These are phyloP conservation scores for Aplochiton taeniatus DNA, from an alignment of 2,797 vertebrate genomes.

Conservation along the genomic window DNA sequence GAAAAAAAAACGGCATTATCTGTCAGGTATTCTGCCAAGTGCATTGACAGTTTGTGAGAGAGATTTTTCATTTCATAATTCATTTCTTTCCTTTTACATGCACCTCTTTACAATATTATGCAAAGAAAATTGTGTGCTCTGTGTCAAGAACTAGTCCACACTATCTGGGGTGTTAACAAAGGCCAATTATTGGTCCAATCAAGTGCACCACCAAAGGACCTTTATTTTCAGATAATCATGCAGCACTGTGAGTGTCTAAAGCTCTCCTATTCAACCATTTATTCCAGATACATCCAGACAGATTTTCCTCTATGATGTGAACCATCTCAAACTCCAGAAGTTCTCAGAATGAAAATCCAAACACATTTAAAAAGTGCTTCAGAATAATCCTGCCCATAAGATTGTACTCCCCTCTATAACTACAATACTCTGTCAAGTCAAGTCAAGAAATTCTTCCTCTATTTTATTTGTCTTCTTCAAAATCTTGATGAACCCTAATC, in stretches of 20 bases:
- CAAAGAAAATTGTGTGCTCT: not conserved
- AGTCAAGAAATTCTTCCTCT: too few species aligned
- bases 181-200: slow-evolving; percentile 51
- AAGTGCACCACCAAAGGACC: slow-evolving; percentile 31
- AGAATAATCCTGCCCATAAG: too few species aligned
- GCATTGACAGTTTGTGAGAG: too few species aligned
- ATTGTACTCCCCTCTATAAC: too few species aligned
- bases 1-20: too few species aligned
- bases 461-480: too few species aligned
- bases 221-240: slow-evolving; percentile 51
- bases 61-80: too few species aligned
- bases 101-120: not conserved
- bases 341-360: too few species aligned
- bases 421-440: too few species aligned
- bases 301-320: not conserved
- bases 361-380: too few species aligned
- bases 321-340: not conserved
- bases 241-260: slow-evolving; percentile 29
- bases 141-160: not conserved
- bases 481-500: too few species aligned
- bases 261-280: not conserved
- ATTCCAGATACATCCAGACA: not conserved
- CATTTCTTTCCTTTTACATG: not conserved
- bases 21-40: too few species aligned
- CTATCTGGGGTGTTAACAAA: slow-evolving; percentile 23